Percentiles rank a stretch among this genome's conserved stretches.
phyloP scores from a whole-genome alignment of 2,888 invertebrate genomes.

The Xiphydria camelus region DNA sequence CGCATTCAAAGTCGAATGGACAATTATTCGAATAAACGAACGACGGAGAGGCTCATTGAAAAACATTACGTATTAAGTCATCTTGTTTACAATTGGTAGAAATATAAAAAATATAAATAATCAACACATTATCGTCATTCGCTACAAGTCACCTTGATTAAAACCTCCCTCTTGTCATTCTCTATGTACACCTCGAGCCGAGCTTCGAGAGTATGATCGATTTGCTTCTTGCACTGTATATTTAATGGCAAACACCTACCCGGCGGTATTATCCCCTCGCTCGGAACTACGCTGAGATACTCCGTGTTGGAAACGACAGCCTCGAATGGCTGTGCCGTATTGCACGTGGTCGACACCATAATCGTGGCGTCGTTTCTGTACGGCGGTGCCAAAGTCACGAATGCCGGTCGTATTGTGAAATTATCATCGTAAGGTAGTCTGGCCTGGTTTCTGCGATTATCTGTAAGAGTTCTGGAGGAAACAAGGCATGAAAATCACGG shows the following conservation, averaged over 20 bases:
- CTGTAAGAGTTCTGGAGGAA: not conserved
- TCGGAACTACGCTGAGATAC: conserved; percentile 36
- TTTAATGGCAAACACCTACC: conserved; percentile 35
- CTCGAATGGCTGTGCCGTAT: conserved; percentile 39
- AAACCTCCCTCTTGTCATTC: conserved; percentile 39
- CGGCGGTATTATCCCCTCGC: conserved; percentile 43
- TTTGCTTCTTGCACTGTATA: conserved; percentile 35
- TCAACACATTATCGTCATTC: too few species aligned
- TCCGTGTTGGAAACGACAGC: conserved; percentile 34
- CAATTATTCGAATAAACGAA: too few species aligned
- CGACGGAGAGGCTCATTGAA: too few species aligned
- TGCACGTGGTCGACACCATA: conserved; percentile 32
- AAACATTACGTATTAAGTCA: too few species aligned
- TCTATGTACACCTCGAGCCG: conserved; percentile 38
- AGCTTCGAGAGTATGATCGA: conserved; percentile 32
- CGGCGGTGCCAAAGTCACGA: conserved; percentile 34
- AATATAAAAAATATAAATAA: too few species aligned
- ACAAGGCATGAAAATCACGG: too few species aligned
- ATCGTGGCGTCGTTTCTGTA: conserved; percentile 32
- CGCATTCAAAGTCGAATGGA: too few species aligned
- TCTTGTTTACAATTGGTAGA: too few species aligned
- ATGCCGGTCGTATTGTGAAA: conserved; percentile 32
- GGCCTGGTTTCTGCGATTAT: too few species aligned
- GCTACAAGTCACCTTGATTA: too few species aligned
- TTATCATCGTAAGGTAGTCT: conserved; percentile 20